Base-by-base conservation (phyloP, 2,888 invertebrate species). In the Ryuthela nishihirai region DNA sequence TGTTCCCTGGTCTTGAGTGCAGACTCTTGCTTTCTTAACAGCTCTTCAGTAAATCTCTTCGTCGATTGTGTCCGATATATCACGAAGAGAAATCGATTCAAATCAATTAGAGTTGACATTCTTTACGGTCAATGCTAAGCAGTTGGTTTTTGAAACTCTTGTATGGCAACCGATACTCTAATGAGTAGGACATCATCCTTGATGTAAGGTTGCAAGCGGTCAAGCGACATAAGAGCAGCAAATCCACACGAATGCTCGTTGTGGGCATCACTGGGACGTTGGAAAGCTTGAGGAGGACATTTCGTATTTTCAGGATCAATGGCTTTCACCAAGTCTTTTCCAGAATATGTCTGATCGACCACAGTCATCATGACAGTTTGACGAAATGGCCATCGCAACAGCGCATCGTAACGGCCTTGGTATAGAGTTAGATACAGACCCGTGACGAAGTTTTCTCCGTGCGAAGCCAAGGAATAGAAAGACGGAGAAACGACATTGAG, bases 181-280 rank as follows among this genome's bases (percentile, higher is more conserved):
- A 56, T 25, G 15, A 48, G 43, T 6, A 60, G 20, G 9, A 42
- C 32, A n/a, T 34, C 47, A 15, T 45, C 47, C 9, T 50, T 9
- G 12, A 46, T 44, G 24, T 47, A 61, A 34, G 21, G 26, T 2
- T 17, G 1, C 10, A 55, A 20, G 5, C 55, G 29, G n/a, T 46
- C 41, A 10, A 55, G 9, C 4, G 55, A 35, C 3, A 55, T 26
- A 4, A 61, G 23, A 29, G 36, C 41, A 1, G 50, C 36, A 17
- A 61, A 62, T 6, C 58, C 62, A 26, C 62, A 62, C 4, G 54
- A 49, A 29, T 54, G 44, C 34, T 58, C 58, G 24, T 52, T 61
- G 6, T 54, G 56, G 0, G 43, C 35, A 1, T 24, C 46, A 3
- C 6, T 20, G 2, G 62, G 62, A 25, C 48, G 38, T 7, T 45